Evolutionary conservation across 2,113 vertebrate species (phyloP).

Genomic region (Meleagris gallopavo): DNA sequence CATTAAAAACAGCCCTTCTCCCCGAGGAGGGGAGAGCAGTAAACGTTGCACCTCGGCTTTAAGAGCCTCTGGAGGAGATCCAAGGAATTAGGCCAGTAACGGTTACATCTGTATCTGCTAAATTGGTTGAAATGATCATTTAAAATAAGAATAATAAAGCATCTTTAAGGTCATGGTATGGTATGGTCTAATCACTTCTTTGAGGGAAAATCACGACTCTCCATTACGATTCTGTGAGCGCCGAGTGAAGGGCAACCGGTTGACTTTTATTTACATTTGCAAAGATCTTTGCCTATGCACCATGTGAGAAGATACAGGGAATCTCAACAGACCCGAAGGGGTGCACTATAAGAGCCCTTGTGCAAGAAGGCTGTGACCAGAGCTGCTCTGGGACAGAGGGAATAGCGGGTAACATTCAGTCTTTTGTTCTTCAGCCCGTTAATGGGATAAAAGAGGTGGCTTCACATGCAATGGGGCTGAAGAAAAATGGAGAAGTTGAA

Average conservation of each 20-base stretch:
- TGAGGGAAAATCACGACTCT: neutral
- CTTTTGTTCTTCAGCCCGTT: neutral
- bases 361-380: neutral
- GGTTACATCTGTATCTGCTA: slow-evolving; percentile 68
- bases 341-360: neutral
- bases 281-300: fast-evolving
- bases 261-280: neutral
- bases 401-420: neutral
- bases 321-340: neutral
- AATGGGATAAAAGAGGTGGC: fast-evolving
- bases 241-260: neutral
- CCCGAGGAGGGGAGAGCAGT: neutral
- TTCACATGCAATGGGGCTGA: fast-evolving
- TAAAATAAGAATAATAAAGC: slow-evolving; percentile 69
- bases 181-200: neutral
- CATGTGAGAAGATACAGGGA: fast-evolving
- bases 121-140: slow-evolving; percentile 62
- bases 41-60: slow-evolving; percentile 64
- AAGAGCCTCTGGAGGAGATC: slow-evolving; percentile 64
- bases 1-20: slow-evolving; percentile 47
- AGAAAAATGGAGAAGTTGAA: neutral
- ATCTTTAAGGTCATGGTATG: slow-evolving; percentile 35
- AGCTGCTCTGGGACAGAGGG: neutral
- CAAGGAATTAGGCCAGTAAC: slow-evolving; percentile 59
- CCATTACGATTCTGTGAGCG: neutral